Conservation (phyloP, 2,797 vertebrate genomes). For the Emys orbicularis region DNA sequence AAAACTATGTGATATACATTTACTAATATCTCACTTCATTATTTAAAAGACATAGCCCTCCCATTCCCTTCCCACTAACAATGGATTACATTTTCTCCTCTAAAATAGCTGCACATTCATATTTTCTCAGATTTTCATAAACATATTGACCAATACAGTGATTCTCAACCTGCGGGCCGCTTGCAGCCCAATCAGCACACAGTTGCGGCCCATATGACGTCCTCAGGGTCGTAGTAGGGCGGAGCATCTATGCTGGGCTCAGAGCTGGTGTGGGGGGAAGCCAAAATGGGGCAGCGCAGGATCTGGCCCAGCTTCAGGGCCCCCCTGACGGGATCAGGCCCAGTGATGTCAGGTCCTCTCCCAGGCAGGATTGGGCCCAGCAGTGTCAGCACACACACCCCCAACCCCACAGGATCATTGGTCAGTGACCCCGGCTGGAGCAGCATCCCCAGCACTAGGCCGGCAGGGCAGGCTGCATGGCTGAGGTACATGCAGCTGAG, state of each 20-base stretch:
- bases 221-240: background rate
- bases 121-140: conserved; percentile 34
- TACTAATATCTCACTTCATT: background rate
- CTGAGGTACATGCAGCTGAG: background rate
- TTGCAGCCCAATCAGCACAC: background rate
- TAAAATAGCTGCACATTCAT: background rate
- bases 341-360: background rate
- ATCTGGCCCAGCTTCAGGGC: background rate
- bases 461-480: too few relatives aligned
- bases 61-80: background rate
- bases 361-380: too few relatives aligned
- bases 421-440: background rate
- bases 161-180: background rate
- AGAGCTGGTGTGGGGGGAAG: background rate
- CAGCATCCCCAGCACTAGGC: background rate
- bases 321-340: background rate
- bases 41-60: background rate
- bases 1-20: background rate
- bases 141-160: background rate
- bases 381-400: background rate
- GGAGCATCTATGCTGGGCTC: background rate
- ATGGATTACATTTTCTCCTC: background rate
- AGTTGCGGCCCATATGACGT: background rate
- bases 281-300: background rate
- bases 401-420: background rate